Evolutionary conservation across 1,140 invertebrate species (phyloP).

Genomic region (Arctopsyche grandis): DNA sequence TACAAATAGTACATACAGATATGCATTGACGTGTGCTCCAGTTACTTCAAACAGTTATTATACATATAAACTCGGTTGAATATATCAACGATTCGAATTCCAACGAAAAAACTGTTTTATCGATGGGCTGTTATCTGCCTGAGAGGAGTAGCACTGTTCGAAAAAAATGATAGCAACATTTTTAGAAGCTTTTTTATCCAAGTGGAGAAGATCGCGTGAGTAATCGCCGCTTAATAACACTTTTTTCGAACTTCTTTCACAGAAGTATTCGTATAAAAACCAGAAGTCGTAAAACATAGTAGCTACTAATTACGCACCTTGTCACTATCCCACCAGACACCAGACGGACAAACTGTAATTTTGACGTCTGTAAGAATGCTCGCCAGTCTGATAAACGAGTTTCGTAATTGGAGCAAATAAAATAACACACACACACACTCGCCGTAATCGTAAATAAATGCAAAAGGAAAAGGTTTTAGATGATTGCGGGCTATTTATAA

Average conservation of each 20-base stretch:
- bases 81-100: too few species aligned
- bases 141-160: too few species aligned
- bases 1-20: too few species aligned
- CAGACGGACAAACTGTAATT: background rate
- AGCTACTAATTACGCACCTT: background rate
- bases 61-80: too few species aligned
- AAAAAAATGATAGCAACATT: too few species aligned
- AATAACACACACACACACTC: too few species aligned
- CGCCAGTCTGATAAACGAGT: conserved; percentile 15
- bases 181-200: too few species aligned
- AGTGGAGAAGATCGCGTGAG: background rate
- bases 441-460: background rate
- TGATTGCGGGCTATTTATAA: too few species aligned
- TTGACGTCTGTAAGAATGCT: conserved; percentile 13
- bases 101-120: too few species aligned
- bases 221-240: background rate
- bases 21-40: too few species aligned
- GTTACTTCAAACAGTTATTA: too few species aligned
- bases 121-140: too few species aligned
- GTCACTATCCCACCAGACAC: background rate
- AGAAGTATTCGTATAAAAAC: background rate
- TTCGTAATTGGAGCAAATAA: conserved; percentile 9
- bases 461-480: background rate
- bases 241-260: background rate
- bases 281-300: conserved; percentile 9